Conservation (phyloP, 2,113 vertebrate species). For the Mionectes macconnelli region DNA sequence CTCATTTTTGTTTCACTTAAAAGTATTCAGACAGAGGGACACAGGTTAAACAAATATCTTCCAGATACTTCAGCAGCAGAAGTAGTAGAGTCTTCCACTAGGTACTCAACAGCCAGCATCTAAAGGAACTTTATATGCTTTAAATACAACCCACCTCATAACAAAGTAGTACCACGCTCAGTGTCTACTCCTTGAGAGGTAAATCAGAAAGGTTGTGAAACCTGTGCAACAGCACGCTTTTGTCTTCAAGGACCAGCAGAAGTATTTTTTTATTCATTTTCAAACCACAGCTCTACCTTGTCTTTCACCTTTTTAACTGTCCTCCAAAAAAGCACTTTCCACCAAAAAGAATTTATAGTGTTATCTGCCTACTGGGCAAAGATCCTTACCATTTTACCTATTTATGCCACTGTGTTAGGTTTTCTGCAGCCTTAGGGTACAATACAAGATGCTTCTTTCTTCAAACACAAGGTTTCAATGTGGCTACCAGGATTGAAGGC, state of each 20-base stretch:
- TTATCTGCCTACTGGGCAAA: background rate
- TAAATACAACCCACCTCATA: background rate
- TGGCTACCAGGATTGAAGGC: background rate
- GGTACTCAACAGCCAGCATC: background rate
- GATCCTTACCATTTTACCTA: background rate
- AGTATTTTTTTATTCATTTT: background rate
- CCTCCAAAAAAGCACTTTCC: background rate
- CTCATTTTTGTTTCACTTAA: background rate
- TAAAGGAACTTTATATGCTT: background rate
- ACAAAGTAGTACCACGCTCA: background rate
- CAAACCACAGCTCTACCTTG: background rate
- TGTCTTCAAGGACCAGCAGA: background rate
- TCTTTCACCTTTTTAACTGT: background rate
- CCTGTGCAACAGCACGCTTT: background rate
- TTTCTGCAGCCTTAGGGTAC: background rate
- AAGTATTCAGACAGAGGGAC: background rate
- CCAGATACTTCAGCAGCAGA: background rate
- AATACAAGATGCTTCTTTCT: background rate
- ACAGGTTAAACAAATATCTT: background rate
- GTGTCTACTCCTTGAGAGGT: background rate
- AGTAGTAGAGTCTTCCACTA: background rate
- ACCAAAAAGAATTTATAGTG: background rate
- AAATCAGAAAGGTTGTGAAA: background rate
- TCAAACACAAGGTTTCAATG: background rate
- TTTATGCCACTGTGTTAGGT: background rate